These are phyloP conservation scores for Drosophila jambulina DNA, from an alignment of 1,140 invertebrate species.

Conservation along the genomic window DNA sequence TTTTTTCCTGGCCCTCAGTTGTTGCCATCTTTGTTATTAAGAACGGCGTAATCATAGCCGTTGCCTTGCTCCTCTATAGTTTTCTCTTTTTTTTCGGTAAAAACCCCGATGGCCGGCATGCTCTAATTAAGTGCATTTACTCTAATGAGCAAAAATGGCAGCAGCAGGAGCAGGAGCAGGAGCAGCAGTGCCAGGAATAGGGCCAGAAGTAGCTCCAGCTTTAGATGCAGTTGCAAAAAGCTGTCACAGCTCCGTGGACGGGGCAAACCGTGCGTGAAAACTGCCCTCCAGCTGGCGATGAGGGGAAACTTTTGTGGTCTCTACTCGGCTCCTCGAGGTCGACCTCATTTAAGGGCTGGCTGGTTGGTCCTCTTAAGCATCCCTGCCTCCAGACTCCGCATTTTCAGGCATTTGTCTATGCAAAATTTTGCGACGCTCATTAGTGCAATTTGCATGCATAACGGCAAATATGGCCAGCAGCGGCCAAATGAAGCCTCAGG, in stretches of 20 bases:
- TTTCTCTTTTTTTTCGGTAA: slow-evolving; percentile 8
- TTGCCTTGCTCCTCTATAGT: slow-evolving; percentile 15
- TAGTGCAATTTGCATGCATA: slow-evolving; percentile 82
- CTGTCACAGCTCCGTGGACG: slow-evolving; percentile 59
- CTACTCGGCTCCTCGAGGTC: slow-evolving; percentile 15
- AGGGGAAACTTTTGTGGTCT: slow-evolving; percentile 43
- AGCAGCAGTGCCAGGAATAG: slow-evolving; percentile 2
- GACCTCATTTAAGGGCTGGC: slow-evolving; percentile 50
- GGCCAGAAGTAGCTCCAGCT: slow-evolving; percentile 20
- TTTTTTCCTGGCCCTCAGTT: slow-evolving; percentile 37
- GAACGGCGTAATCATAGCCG: slow-evolving; percentile 71
- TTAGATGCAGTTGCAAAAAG: slow-evolving; percentile 42
- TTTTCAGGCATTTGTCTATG: slow-evolving; percentile 70
- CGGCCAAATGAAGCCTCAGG: slow-evolving; percentile 50
- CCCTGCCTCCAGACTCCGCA: slow-evolving; percentile 3
- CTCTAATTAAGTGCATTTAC: slow-evolving; percentile 82
- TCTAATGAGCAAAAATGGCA: slow-evolving; percentile 79
- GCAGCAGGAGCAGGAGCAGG: slow-evolving; percentile 7
- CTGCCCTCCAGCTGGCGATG: slow-evolving; percentile 48
- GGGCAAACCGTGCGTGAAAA: slow-evolving; percentile 73
- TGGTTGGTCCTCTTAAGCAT: slow-evolving; percentile 26
- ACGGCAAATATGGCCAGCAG: slow-evolving; percentile 65
- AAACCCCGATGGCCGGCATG: slow-evolving; percentile 53
- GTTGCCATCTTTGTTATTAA: slow-evolving; percentile 74
- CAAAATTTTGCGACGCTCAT: slow-evolving; percentile 75